These are phyloP conservation scores for Ernsta delagoae DNA, from an alignment of 2,888 invertebrate genomes.

Conservation along the genomic window DNA sequence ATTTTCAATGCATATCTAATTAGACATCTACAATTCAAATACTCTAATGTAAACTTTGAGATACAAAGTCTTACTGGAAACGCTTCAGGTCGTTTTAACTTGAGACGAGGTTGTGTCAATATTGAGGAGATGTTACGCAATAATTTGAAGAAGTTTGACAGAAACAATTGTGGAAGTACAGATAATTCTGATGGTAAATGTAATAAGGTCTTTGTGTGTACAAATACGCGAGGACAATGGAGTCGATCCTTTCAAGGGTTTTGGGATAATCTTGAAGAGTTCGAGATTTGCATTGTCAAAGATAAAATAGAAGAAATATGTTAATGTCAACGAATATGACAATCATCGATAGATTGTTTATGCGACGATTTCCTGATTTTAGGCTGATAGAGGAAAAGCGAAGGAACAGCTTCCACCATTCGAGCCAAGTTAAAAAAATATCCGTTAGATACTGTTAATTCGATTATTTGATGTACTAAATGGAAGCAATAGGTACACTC, in stretches of 20 bases:
- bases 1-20: constrained; percentile 75
- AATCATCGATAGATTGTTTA: too few species aligned
- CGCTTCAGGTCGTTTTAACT: constrained; percentile 8
- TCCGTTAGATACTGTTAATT: too few species aligned
- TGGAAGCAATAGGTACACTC: too few species aligned
- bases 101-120: constrained; percentile 30
- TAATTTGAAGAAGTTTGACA: constrained; percentile 21
- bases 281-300: background rate
- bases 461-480: background rate
- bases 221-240: background rate
- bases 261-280: background rate
- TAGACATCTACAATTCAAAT: constrained; percentile 74
- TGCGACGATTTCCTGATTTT: too few species aligned
- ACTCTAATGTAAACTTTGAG: constrained; percentile 43
- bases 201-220: background rate
- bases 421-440: too few species aligned
- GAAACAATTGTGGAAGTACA: background rate
- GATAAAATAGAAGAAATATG: background rate
- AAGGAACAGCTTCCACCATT: too few species aligned
- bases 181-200: background rate
- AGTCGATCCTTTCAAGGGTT: too few species aligned
- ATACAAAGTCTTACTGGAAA: constrained; percentile 32
- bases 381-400: too few species aligned
- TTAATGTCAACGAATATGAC: too few species aligned
- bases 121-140: constrained; percentile 13